Evolutionary conservation across 2,797 vertebrate genomes (phyloP).

Genomic region (Bryconaethiops microstoma): DNA sequence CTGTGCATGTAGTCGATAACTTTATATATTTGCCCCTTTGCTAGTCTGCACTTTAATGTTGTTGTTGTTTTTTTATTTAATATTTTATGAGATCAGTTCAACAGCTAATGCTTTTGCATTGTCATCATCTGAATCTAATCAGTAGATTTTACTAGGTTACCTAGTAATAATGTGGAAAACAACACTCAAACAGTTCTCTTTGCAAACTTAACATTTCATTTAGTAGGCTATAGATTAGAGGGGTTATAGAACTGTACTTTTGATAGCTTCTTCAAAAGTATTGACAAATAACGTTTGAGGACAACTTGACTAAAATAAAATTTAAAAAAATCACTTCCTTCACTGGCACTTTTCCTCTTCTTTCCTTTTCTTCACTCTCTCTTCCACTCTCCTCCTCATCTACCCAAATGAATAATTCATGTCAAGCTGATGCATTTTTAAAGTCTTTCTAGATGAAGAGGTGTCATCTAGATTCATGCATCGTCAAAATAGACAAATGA

Average conservation of each 20-base stretch:
- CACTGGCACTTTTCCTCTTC: conserved; percentile 4
- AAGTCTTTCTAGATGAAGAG: conserved; percentile 31
- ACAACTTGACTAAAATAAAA: background rate
- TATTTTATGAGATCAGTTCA: background rate
- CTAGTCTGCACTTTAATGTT: background rate
- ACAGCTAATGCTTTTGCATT: background rate
- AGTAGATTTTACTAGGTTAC: background rate
- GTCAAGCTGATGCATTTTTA: conserved; percentile 41
- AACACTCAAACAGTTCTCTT: background rate
- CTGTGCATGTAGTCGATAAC: background rate
- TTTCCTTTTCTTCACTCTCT: background rate
- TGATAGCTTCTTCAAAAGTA: background rate
- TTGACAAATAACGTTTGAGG: background rate
- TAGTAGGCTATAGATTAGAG: background rate
- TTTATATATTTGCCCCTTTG: background rate
- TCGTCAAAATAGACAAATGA: conserved; percentile 30
- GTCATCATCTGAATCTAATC: background rate
- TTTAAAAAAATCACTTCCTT: conserved; percentile 3
- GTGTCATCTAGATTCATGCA: conserved; percentile 30
- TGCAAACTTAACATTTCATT: background rate
- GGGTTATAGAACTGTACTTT: background rate
- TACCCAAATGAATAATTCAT: conserved; percentile 44
- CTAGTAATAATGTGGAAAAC: too few relatives aligned
- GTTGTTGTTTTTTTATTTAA: too few relatives aligned
- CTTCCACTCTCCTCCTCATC: conserved; percentile 29